Base-by-base conservation (phyloP, 2,113 vertebrate species). In the Brachionichthys hirsutus region DNA sequence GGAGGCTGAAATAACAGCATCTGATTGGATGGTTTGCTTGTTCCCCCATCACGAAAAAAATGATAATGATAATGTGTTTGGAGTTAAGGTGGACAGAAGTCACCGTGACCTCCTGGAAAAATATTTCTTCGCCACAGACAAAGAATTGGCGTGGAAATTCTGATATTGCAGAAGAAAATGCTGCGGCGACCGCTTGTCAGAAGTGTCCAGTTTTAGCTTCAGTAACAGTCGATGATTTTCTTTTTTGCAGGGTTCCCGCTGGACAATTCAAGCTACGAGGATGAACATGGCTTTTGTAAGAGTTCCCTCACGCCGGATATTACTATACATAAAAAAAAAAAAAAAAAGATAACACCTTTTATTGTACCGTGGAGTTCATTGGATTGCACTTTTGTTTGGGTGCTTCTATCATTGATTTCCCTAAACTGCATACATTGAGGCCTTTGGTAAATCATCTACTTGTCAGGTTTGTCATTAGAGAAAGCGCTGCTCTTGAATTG, bases 261-360 rank as follows among this genome's bases (percentile, higher is more conserved):
- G 97, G 97, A 99, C 97, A 11, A 88, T 99, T 41, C 97, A 98
- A 75, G 94, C 97, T 54, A 95, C 93, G 13, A 91, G 91, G 87
- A 99, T 99, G 97, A 93, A 98, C 86, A 80, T 94, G 82, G 89
- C 95, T 77, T 91, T 98, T 85, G 97, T 99, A 89, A 97, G 95
- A 71, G 9, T 24, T 52, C 13, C 17, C 2, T 62, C 3, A 30
- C 1, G 9, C 12, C 36, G 3, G 12, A 11, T 38, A 12, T 38
- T 38, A 38, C 12, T 38, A 11, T 6, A 38, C 12, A 12, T 38
- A 9, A 38, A 9, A 38, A 12, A 6, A 6, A 35, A 6, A 35
- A 35, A 9, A 57, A 58, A 42, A n/a, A 3, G 53, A 85, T 54
- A 42, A 36, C 12, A 12, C 24, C 8, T 62, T 52, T 59, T 51